These are phyloP conservation scores for Bubo bubo DNA, from an alignment of 2,113 vertebrate genomes.

Conservation along the genomic window DNA sequence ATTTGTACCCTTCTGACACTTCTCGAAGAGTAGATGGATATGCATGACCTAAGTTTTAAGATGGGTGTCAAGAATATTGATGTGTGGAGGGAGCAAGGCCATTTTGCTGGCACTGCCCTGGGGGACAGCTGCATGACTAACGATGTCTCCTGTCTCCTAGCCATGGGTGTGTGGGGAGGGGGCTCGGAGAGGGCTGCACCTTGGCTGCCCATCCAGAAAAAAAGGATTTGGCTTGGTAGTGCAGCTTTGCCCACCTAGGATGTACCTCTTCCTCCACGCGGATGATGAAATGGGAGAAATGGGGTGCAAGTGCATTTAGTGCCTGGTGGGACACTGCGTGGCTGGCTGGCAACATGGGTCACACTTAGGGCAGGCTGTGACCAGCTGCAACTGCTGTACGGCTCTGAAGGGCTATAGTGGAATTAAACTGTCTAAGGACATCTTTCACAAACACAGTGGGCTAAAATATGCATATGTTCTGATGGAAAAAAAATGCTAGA, in stretches of 20 bases:
- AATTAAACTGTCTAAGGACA: not conserved
- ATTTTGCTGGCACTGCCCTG: slow-evolving; percentile 21
- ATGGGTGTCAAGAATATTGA: slow-evolving; percentile 62
- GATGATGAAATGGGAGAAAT: not conserved
- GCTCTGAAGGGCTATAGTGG: not conserved
- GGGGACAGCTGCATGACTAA: slow-evolving; percentile 65
- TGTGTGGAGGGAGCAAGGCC: slow-evolving; percentile 51
- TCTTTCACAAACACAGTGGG: not conserved
- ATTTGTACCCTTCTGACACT: slow-evolving; percentile 71
- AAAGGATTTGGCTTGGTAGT: not conserved
- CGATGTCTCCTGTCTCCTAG: slow-evolving; percentile 15
- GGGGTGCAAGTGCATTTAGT: not conserved
- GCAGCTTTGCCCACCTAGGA: not conserved
- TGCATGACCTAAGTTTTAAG: slow-evolving; percentile 73
- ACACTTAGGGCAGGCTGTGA: not conserved
- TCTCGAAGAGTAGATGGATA: slow-evolving; percentile 75
- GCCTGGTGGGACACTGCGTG: not conserved
- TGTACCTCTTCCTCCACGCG: not conserved
- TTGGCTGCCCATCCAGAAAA: not conserved
- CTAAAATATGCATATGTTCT: not conserved
- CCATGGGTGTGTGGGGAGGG: not conserved
- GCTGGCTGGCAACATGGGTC: not conserved
- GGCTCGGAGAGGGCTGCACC: not conserved
- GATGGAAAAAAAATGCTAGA: not conserved
- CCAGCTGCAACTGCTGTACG: not conserved